These are phyloP conservation scores for Nemapogon koenigi DNA, from an alignment of 2,888 invertebrate genomes.

Conservation along the genomic window DNA sequence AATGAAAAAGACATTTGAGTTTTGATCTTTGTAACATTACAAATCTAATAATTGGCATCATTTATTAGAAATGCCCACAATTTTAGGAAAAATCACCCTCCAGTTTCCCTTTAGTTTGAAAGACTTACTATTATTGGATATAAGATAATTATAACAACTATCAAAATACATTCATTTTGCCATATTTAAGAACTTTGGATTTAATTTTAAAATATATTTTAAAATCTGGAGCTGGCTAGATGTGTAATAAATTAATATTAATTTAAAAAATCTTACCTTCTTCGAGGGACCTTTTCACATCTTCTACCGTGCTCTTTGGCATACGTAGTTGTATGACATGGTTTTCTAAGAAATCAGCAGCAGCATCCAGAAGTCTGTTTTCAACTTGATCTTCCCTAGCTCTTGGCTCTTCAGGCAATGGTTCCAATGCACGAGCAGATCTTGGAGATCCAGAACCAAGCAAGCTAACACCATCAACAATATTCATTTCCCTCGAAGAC, in stretches of 20 bases:
- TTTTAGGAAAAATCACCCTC: neutral
- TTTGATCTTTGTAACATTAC: too few species aligned
- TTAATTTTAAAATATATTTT: too few species aligned
- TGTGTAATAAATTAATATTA: neutral
- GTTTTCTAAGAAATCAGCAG: constrained; percentile 78
- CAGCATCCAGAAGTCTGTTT: constrained; percentile 73
- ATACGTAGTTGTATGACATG: constrained; percentile 83
- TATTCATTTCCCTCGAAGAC: constrained; percentile 57
- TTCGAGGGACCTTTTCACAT: constrained; percentile 78
- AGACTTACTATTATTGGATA: neutral
- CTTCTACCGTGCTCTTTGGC: constrained; percentile 75
- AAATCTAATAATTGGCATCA: too few species aligned
- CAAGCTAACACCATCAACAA: constrained; percentile 67
- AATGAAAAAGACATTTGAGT: too few species aligned
- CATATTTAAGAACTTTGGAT: too few species aligned
- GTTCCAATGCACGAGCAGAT: constrained; percentile 66
- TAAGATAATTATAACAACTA: too few species aligned
- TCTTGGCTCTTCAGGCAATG: constrained; percentile 73
- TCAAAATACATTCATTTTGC: too few species aligned
- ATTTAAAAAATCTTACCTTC: constrained; percentile 69
- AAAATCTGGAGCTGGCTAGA: neutral
- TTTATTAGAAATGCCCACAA: too few species aligned
- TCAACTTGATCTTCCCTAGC: constrained; percentile 79
- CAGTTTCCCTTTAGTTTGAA: neutral
- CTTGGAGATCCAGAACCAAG: constrained; percentile 56